These are phyloP conservation scores for Nycticebus coucang DNA, from an alignment of 2,113 vertebrate species.

Conservation along the genomic window DNA sequence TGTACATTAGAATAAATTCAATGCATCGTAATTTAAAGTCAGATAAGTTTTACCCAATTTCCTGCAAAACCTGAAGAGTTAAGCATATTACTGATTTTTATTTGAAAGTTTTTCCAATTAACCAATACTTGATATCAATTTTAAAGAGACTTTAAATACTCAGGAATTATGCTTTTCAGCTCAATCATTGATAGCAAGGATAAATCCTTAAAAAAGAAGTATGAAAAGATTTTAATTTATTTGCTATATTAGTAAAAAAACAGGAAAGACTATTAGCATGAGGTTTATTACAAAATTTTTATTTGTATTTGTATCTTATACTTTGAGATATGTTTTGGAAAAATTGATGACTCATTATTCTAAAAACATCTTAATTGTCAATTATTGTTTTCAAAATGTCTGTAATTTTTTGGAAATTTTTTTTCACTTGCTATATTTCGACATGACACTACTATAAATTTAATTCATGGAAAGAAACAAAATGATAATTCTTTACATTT, in stretches of 20 bases:
- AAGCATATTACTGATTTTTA: not conserved
- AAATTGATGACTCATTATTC: not conserved
- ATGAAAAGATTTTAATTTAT: not conserved
- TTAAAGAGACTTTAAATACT: conserved; percentile 14
- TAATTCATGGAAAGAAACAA: not conserved
- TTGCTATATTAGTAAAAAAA: not conserved
- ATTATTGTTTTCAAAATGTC: not conserved
- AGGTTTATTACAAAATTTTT: not conserved
- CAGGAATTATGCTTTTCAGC: not conserved
- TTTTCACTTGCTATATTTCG: not conserved
- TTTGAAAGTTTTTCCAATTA: not conserved
- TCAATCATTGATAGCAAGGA: not conserved
- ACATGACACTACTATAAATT: not conserved
- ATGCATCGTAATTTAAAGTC: not conserved
- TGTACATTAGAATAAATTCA: not conserved
- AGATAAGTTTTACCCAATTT: not conserved
- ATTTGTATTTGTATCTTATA: not conserved
- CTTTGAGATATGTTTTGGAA: conserved; percentile 6
- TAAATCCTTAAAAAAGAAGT: not conserved
- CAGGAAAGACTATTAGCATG: not conserved
- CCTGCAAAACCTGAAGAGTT: not conserved
- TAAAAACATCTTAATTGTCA: not conserved
- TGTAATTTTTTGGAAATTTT: conserved; percentile 30
- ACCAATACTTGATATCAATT: not conserved
- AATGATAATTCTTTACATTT: not conserved